Conservation (phyloP, 1,140 invertebrate genomes). For the Panagrolaimus sp. region DNA sequence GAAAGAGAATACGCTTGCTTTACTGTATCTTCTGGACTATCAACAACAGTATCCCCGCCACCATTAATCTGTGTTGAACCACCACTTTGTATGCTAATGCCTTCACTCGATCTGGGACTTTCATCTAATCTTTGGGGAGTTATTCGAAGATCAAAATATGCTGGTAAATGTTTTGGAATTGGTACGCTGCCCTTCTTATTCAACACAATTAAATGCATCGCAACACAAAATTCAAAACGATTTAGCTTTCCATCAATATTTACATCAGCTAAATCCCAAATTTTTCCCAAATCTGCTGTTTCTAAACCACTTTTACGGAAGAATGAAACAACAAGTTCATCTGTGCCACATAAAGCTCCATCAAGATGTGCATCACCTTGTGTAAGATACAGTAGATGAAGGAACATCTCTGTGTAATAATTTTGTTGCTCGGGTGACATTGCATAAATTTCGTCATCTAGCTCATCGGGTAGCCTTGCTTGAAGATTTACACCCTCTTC, state of each 20-base stretch:
- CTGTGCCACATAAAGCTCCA: constrained; percentile 5
- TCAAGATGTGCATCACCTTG: not conserved
- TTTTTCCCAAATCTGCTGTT: constrained; percentile 49
- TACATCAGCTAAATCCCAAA: constrained; percentile 92
- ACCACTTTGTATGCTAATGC: too few species aligned
- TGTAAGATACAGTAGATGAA: constrained; percentile 12
- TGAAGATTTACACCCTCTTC: not conserved
- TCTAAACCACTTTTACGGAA: constrained; percentile 16
- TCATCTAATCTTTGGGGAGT: not conserved
- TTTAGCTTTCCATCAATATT: constrained; percentile 90
- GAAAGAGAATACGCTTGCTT: not conserved
- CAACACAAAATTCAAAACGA: constrained; percentile 90
- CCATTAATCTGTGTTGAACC: too few species aligned
- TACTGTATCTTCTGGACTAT: not conserved
- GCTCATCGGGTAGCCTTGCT: not conserved
- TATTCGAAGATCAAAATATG: constrained; percentile 5
- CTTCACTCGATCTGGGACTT: not conserved
- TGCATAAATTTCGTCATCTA: constrained; percentile 7
- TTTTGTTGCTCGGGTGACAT: not conserved
- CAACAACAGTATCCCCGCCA: too few species aligned
- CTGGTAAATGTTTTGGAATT: constrained; percentile 9
- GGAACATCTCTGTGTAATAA: constrained; percentile 13
- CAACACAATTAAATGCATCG: constrained; percentile 82
- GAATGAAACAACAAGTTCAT: constrained; percentile 11
- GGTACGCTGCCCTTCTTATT: constrained; percentile 10